Conservation (phyloP, 1,140 invertebrate genomes). For the Heliconius eleuchia region DNA sequence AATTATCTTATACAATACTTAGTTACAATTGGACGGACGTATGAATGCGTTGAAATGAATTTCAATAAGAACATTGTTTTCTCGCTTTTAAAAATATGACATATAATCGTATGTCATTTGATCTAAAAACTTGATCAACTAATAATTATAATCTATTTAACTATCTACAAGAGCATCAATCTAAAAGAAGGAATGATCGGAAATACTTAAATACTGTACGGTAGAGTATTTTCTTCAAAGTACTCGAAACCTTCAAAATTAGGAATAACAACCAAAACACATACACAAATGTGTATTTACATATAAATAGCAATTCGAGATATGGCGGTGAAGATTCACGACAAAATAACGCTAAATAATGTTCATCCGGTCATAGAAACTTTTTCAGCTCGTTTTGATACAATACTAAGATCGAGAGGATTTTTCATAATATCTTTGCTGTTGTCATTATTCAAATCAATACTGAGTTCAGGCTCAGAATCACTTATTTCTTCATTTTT, state of each 20-base stretch:
- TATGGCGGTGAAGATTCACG: slow-evolving; percentile 46
- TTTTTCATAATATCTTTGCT: slow-evolving; percentile 81
- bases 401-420: slow-evolving; percentile 86
- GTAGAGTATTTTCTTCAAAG: slow-evolving; percentile 63
- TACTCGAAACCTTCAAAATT: slow-evolving; percentile 47
- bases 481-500: slow-evolving; percentile 79
- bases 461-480: slow-evolving; percentile 75
- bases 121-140: not conserved
- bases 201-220: slow-evolving; percentile 78
- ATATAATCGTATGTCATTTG: not conserved
- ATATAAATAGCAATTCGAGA: slow-evolving; percentile 52
- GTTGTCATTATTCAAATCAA: slow-evolving; percentile 75
- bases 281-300: slow-evolving; percentile 47
- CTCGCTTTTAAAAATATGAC: slow-evolving; percentile 7
- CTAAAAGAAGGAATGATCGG: slow-evolving; percentile 64
- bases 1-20: not conserved
- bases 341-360: slow-evolving; percentile 30
- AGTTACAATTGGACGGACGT: slow-evolving; percentile 4
- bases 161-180: slow-evolving; percentile 51
- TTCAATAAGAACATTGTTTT: not conserved
- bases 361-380: slow-evolving; percentile 76
- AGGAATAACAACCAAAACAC: slow-evolving; percentile 46
- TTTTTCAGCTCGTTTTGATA: slow-evolving; percentile 78
- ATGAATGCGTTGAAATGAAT: not conserved
- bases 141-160: slow-evolving; percentile 37